Evolutionary conservation across 2,888 invertebrate species (phyloP).

Genomic region (Heliothis peltigera): DNA sequence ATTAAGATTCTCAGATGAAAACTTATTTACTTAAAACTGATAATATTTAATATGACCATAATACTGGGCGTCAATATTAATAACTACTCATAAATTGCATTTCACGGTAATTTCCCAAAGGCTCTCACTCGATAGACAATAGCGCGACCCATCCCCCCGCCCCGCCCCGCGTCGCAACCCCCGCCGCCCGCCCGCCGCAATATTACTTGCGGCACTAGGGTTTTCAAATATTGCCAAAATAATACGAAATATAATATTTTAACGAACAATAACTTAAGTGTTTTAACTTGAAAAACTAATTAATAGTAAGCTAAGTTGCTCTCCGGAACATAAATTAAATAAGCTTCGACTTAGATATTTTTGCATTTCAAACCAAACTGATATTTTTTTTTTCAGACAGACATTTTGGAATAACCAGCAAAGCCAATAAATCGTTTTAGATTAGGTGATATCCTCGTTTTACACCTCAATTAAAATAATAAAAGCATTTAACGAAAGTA

Average conservation of each 20-base stretch:
- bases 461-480: no score
- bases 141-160: conserved; percentile 3
- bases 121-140: conserved; percentile 38
- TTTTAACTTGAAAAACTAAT: background rate
- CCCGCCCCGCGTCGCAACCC: background rate
- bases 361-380: no score
- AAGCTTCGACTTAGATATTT: no score
- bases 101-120: conserved; percentile 54
- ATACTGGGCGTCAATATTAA: conserved; percentile 30
- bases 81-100: conserved; percentile 35
- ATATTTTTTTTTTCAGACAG: no score
- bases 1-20: no score
- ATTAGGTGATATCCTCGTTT: no score
- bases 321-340: no score
- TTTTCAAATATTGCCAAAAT: conserved; percentile 1
- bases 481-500: no score
- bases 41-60: background rate
- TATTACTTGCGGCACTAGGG: conserved; percentile 18
- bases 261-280: background rate
- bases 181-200: background rate
- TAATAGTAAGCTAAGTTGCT: no score
- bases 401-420: no score
- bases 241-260: background rate
- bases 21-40: background rate
- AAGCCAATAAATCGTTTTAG: no score